A percentile compares a stretch with the other conserved stretches of the same genome.
Conservation (phyloP, 1,140 invertebrate genomes). For the Geopemphigus sp. region DNA sequence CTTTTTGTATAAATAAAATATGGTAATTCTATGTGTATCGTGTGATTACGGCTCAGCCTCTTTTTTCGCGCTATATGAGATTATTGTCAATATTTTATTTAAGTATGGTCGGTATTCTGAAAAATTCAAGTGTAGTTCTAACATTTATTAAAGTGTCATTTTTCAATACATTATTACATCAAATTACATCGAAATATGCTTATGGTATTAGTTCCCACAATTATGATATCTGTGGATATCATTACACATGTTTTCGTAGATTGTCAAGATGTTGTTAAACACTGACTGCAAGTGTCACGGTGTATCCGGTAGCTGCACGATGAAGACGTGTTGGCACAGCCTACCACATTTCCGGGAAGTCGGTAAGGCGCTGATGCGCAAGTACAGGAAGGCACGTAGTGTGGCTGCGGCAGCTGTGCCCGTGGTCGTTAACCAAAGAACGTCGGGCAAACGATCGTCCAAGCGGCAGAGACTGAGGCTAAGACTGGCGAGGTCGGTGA, state of each 20-base stretch:
- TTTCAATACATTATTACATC: no score
- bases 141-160: no score
- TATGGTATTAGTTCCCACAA: no score
- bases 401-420: slow-evolving; percentile 26
- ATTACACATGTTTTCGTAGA: slow-evolving; percentile 67
- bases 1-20: no score
- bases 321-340: slow-evolving; percentile 92
- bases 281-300: slow-evolving; percentile 95
- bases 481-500: neutral
- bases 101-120: no score
- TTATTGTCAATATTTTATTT: no score
- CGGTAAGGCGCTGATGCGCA: slow-evolving; percentile 77
- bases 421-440: neutral
- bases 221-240: no score
- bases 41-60: no score
- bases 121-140: no score
- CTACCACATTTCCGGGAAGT: slow-evolving; percentile 81
- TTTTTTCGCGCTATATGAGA: no score
- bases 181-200: no score
- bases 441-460: slow-evolving; percentile 1
- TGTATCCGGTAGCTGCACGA: slow-evolving; percentile 89
- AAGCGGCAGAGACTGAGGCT: slow-evolving; percentile 25
- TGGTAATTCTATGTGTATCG: no score
- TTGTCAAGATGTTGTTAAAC: slow-evolving; percentile 76
- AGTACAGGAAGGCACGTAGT: slow-evolving; percentile 74